Conservation (phyloP, 2,888 invertebrate genomes). For the Scaptomyza polygonia region DNA sequence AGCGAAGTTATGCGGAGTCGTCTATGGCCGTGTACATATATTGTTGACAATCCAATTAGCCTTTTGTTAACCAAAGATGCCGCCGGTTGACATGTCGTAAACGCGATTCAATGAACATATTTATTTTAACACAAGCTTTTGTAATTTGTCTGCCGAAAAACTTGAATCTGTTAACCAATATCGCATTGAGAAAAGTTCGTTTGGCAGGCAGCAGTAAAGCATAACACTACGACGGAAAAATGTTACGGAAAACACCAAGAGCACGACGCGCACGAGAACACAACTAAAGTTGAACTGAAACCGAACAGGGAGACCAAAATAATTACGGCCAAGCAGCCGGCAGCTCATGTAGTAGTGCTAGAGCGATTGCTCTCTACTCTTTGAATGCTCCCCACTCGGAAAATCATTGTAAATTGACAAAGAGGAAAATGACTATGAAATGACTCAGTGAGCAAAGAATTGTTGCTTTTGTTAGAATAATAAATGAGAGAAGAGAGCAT, state of each 20-base stretch:
- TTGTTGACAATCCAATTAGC: constrained; percentile 78
- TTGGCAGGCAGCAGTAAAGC: constrained; percentile 30
- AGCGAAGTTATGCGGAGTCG: constrained; percentile 72
- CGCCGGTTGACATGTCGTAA: constrained; percentile 36
- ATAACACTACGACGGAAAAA: constrained; percentile 28
- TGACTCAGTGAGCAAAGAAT: constrained; percentile 53
- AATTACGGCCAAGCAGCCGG: constrained; percentile 29
- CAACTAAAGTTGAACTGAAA: constrained; percentile 74
- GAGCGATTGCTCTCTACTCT: constrained; percentile 28
- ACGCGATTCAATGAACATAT: constrained; percentile 9
- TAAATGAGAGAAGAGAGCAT: constrained; percentile 7
- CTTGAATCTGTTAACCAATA: constrained; percentile 1
- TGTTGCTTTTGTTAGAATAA: constrained; percentile 16
- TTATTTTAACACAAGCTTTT: constrained; percentile 4
- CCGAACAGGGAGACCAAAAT: constrained; percentile 49
- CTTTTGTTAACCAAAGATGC: constrained; percentile 34
- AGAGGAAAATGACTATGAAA: constrained; percentile 29
- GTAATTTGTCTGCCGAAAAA: constrained; percentile 3
- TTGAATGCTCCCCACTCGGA: constrained; percentile 33
- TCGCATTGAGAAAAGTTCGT: constrained; percentile 8
- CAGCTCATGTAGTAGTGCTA: constrained; percentile 1
- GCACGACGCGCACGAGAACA: constrained; percentile 67
- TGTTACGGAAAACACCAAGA: constrained; percentile 19
- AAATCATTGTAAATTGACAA: constrained; percentile 31
- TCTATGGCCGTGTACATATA: constrained; percentile 25